Conservation (phyloP, 2,797 vertebrate species). For the Cynodonichthys magdalenae region DNA sequence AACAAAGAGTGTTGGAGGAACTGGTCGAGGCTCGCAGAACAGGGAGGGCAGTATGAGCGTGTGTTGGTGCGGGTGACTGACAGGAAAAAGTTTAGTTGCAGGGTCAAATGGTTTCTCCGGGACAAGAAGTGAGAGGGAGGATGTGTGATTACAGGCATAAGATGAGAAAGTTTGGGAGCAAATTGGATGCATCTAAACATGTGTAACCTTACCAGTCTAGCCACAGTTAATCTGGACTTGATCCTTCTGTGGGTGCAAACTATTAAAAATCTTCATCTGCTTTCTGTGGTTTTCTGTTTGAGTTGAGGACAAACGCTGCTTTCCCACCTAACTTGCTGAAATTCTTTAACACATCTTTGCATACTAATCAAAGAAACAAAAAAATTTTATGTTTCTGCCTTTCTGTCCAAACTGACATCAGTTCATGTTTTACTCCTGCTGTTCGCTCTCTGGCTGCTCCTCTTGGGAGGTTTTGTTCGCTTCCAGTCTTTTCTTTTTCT, state of each 20-base stretch:
- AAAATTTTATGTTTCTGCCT: slow-evolving; percentile 15
- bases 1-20: slow-evolving; percentile 66
- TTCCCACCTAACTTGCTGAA: slow-evolving; percentile 5
- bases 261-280: slow-evolving; percentile 47
- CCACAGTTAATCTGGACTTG: slow-evolving; percentile 31
- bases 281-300: slow-evolving; percentile 60
- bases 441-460: slow-evolving; percentile 26
- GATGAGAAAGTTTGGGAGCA: slow-evolving; percentile 46
- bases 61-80: slow-evolving; percentile 65
- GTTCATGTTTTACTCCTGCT: slow-evolving; percentile 47
- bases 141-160: neutral
- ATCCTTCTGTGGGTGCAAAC: slow-evolving; percentile 20
- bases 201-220: neutral
- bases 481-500: slow-evolving; percentile 6
- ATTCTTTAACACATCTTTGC: slow-evolving; percentile 70
- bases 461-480: slow-evolving; percentile 50
- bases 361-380: slow-evolving; percentile 16
- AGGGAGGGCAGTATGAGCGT: slow-evolving; percentile 24
- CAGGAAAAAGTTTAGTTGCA: slow-evolving; percentile 54
- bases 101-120: slow-evolving; percentile 49
- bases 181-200: slow-evolving; percentile 35
- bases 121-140: slow-evolving; percentile 23
- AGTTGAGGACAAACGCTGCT: slow-evolving; percentile 22
- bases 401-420: slow-evolving; percentile 36
- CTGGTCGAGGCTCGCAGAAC: slow-evolving; percentile 47